phyloP scores from a whole-genome alignment of 2,888 invertebrate species.

The Cataglyphis rosenhaueri region DNA sequence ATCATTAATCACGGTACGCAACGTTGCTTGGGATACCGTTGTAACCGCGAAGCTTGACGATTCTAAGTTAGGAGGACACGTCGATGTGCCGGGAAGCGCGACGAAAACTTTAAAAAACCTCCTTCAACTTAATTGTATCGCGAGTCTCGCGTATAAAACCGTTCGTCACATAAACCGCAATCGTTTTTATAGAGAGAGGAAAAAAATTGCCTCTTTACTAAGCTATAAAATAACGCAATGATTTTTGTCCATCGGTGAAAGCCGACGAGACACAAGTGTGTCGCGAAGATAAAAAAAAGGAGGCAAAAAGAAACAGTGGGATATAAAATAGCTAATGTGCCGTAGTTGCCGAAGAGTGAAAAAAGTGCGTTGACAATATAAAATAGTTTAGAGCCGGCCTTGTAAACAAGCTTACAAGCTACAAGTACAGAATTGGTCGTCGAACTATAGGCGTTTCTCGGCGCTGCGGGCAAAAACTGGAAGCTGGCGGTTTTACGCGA shows the following conservation, averaged over 20 bases:
- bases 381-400: neutral
- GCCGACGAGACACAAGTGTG: slow-evolving; percentile 31
- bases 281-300: slow-evolving; percentile 9
- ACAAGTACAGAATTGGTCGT: neutral
- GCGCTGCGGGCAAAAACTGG: slow-evolving; percentile 5
- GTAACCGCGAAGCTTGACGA: slow-evolving; percentile 16
- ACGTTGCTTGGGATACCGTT: slow-evolving; percentile 45
- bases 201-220: neutral
- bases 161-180: neutral
- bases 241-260: slow-evolving; percentile 46
- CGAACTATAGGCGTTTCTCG: neutral
- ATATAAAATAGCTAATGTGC: neutral
- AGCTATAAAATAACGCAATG: slow-evolving; percentile 29
- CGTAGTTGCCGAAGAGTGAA: neutral
- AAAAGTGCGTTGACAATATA: slow-evolving; percentile 21
- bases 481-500: neutral
- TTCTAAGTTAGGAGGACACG: neutral
- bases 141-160: slow-evolving; percentile 4
- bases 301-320: slow-evolving; percentile 6
- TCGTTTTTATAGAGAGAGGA: neutral
- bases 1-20: slow-evolving; percentile 62
- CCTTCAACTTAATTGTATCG: slow-evolving; percentile 14
- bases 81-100: slow-evolving; percentile 1
- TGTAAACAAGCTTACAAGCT: neutral
- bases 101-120: neutral